Percentiles rank a stretch among this genome's conserved stretches.
Conservation (phyloP, 2,113 vertebrate genomes). For the Paradisaea rubra region DNA sequence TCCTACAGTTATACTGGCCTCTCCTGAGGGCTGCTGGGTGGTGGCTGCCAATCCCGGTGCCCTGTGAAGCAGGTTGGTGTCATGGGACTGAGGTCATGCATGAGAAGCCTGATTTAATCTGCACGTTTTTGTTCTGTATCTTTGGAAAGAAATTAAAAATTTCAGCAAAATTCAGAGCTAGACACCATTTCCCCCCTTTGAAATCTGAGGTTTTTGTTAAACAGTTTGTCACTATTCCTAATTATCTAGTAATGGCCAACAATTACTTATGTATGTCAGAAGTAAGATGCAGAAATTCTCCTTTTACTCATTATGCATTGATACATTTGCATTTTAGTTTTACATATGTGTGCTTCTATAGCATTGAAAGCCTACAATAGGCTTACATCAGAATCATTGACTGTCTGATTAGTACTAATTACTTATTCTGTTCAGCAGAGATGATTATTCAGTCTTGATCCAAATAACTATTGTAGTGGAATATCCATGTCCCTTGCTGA, state of each 20-base stretch:
- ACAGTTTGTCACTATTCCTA: slow-evolving; percentile 28
- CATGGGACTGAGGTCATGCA: too few species aligned
- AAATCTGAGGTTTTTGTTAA: slow-evolving; percentile 15
- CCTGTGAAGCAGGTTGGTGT: not conserved
- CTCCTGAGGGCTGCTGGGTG: not conserved
- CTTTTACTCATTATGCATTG: not conserved
- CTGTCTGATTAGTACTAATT: slow-evolving; percentile 14
- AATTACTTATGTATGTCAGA: not conserved
- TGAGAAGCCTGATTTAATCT: not conserved
- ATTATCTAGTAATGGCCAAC: slow-evolving; percentile 46
- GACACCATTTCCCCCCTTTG: not conserved
- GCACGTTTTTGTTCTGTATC: not conserved
- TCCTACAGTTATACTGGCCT: fast-evolving
- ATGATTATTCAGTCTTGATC: not conserved
- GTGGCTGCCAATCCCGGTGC: not conserved
- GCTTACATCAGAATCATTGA: not conserved
- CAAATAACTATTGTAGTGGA: not conserved
- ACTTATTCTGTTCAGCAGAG: not conserved
- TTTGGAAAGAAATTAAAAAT: not conserved
- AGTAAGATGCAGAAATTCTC: not conserved
- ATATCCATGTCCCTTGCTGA: not conserved
- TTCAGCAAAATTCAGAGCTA: not conserved
- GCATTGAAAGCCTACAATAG: not conserved
- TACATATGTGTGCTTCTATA: not conserved
- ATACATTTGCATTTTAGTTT: not conserved